Evolutionary conservation across 2,888 invertebrate species (phyloP).

Genomic region (Ephialtes manifestator): DNA sequence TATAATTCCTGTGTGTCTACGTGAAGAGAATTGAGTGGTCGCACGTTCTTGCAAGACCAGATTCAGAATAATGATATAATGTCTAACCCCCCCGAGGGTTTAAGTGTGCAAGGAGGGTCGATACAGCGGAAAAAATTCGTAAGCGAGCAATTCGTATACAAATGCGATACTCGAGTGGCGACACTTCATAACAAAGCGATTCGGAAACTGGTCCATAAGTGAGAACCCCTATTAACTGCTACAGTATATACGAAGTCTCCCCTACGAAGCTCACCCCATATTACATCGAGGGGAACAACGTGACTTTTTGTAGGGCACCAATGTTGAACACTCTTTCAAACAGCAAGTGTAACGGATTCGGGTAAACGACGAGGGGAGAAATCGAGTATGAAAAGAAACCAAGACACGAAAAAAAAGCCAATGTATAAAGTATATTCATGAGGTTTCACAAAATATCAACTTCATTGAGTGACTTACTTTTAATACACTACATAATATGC

Average conservation of each 20-base stretch:
- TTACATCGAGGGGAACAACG: constrained; percentile 75
- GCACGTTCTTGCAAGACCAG: constrained; percentile 16
- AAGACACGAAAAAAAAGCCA: background rate
- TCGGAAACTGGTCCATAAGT: constrained; percentile 79
- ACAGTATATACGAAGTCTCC: constrained; percentile 43
- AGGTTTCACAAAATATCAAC: constrained; percentile 25
- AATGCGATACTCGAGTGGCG: constrained; percentile 81
- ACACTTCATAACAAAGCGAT: constrained; percentile 82
- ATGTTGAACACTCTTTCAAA: constrained; percentile 23
- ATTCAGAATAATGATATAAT: constrained; percentile 31
- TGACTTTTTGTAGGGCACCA: constrained; percentile 72
- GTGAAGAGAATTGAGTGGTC: constrained; percentile 36
- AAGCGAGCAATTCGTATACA: constrained; percentile 83
- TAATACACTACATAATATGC: background rate
- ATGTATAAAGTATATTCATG: background rate
- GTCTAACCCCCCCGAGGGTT: constrained; percentile 14
- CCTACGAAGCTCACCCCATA: constrained; percentile 67
- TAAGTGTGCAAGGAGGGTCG: constrained; percentile 29
- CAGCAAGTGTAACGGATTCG: constrained; percentile 83
- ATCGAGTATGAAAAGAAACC: background rate
- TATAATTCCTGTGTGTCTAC: background rate
- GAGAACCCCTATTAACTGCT: constrained; percentile 76
- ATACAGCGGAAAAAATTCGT: constrained; percentile 61
- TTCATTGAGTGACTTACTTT: background rate
- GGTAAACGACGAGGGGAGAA: constrained; percentile 32